phyloP scores from a whole-genome alignment of 2,113 vertebrate species.

The Oenanthe oenanthe region DNA sequence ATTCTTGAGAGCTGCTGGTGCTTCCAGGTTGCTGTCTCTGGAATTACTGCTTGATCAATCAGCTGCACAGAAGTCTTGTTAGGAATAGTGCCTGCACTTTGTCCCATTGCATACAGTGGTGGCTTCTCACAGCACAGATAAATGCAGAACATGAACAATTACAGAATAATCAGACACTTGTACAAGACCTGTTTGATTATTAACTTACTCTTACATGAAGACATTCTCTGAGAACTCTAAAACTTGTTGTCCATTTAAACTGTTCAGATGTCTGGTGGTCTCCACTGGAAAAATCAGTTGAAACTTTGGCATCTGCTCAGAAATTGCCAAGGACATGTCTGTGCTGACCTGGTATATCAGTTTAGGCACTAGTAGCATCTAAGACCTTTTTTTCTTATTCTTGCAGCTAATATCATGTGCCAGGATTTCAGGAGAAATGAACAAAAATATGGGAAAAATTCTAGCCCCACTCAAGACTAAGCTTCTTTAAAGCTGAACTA shows the following conservation, averaged over 20 bases:
- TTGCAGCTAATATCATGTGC: not conserved
- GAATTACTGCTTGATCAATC: not conserved
- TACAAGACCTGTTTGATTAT: not conserved
- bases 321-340: not conserved
- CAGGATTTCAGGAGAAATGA: not conserved
- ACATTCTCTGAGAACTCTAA: not conserved
- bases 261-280: not conserved
- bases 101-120: not conserved
- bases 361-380: not conserved
- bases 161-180: not conserved
- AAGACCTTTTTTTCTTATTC: not conserved
- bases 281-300: not conserved
- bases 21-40: not conserved
- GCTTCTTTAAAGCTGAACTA: not conserved
- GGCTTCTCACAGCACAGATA: not conserved
- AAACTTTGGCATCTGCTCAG: fast-evolving
- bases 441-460: not conserved
- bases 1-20: not conserved
- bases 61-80: not conserved
- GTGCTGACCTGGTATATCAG: not conserved
- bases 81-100: not conserved
- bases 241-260: not conserved
- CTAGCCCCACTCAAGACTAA: not conserved
- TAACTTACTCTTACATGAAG: not conserved
- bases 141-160: not conserved